Conservation (phyloP, 2,888 invertebrate genomes). For the Himalopsyche kuldschensis region DNA sequence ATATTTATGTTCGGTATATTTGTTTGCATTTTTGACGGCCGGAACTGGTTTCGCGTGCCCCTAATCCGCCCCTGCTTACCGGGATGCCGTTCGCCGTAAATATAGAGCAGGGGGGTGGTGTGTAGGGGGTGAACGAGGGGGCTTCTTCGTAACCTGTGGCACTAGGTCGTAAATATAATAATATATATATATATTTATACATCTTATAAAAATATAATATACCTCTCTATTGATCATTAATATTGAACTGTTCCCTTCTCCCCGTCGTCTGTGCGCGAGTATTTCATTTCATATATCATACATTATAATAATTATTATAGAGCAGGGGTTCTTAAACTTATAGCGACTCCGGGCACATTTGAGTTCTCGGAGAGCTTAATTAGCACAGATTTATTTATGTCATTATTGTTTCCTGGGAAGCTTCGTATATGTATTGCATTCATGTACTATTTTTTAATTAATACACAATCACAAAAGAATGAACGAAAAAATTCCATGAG, state of each 20-base stretch:
- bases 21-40: too few species aligned
- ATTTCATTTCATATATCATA: neutral
- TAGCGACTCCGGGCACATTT: too few species aligned
- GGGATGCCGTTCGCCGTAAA: neutral
- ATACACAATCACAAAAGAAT: too few species aligned
- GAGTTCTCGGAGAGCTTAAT: too few species aligned
- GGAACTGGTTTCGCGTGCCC: neutral
- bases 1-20: too few species aligned
- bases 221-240: neutral
- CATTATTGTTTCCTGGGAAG: too few species aligned
- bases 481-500: too few species aligned
- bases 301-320: neutral
- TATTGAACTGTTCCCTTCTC: neutral
- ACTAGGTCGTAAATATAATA: neutral
- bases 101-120: neutral
- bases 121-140: neutral
- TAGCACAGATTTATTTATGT: too few species aligned
- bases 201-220: neutral
- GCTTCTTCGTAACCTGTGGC: neutral
- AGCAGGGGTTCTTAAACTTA: neutral
- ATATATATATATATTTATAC: too few species aligned
- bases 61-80: neutral
- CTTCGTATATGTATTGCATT: too few species aligned
- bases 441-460: too few species aligned
- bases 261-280: neutral